Conservation (phyloP, 2,113 vertebrate species). For the Hemichromis elongatus region DNA sequence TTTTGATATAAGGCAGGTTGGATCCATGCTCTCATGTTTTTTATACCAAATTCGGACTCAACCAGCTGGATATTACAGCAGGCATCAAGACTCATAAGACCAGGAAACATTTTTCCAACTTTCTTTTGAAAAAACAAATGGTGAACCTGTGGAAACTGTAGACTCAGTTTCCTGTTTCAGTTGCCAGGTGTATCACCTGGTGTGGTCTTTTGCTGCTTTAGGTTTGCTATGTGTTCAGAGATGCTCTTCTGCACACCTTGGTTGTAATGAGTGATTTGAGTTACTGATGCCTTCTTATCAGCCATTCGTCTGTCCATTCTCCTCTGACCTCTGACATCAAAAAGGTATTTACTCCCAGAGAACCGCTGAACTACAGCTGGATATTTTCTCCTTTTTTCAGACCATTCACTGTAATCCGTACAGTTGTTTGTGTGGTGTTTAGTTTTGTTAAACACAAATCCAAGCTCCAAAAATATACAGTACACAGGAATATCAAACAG, state of each 20-base stretch:
- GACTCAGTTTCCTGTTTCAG: not conserved
- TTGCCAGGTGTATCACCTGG: too few species aligned
- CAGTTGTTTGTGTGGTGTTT: not conserved
- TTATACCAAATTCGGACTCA: not conserved
- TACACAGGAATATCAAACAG: not conserved
- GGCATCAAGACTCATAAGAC: not conserved
- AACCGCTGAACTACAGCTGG: not conserved
- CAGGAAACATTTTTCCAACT: not conserved
- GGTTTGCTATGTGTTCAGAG: too few species aligned
- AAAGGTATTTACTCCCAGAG: not conserved
- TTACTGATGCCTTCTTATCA: not conserved
- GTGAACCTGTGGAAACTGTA: fast-evolving
- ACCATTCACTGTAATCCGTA: not conserved
- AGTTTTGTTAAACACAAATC: not conserved
- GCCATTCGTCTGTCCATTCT: not conserved
- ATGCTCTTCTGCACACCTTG: too few species aligned
- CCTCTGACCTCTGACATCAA: fast-evolving
- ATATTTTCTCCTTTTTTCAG: not conserved
- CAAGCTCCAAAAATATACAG: not conserved
- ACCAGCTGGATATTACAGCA: not conserved
- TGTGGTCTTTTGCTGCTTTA: too few species aligned
- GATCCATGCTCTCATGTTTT: not conserved
- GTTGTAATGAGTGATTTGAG: too few species aligned
- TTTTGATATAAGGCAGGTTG: not conserved
- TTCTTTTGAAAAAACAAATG: fast-evolving